Evolutionary conservation across 2,888 invertebrate genomes (phyloP).

Genomic region (Torymus texanus): DNA sequence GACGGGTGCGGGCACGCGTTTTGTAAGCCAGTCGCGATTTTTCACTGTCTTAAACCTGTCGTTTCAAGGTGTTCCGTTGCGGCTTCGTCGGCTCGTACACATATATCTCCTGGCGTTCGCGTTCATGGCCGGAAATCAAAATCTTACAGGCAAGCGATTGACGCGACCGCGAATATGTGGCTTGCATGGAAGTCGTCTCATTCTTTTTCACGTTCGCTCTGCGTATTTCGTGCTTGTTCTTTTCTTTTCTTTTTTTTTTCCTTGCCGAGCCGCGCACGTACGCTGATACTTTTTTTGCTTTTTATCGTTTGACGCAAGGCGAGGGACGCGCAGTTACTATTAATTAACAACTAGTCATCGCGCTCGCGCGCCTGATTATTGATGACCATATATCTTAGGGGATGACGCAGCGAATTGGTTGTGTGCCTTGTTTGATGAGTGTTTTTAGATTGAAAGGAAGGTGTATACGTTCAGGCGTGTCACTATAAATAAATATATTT

Average conservation of each 20-base stretch:
- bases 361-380: conserved; percentile 26
- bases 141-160: conserved; percentile 27
- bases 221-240: background rate
- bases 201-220: conserved; percentile 14
- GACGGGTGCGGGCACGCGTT: background rate
- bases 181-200: conserved; percentile 39
- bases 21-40: conserved; percentile 32
- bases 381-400: conserved; percentile 45
- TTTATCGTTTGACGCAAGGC: conserved; percentile 24
- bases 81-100: no score
- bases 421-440: conserved; percentile 7
- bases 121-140: conserved; percentile 46
- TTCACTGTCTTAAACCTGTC: conserved; percentile 15
- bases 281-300: background rate
- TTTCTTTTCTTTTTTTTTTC: background rate
- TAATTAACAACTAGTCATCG: conserved; percentile 55
- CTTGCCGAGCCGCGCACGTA: background rate
- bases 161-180: conserved; percentile 19
- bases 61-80: conserved; percentile 21
- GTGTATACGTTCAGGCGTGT: background rate
- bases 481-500: conserved; percentile 42
- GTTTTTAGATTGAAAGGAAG: conserved; percentile 29
- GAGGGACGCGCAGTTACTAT: conserved; percentile 46
- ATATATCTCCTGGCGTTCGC: background rate
- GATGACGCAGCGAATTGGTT: conserved; percentile 48